These are phyloP conservation scores for Prunella fulvescens DNA, from an alignment of 2,113 vertebrate genomes.

Conservation along the genomic window DNA sequence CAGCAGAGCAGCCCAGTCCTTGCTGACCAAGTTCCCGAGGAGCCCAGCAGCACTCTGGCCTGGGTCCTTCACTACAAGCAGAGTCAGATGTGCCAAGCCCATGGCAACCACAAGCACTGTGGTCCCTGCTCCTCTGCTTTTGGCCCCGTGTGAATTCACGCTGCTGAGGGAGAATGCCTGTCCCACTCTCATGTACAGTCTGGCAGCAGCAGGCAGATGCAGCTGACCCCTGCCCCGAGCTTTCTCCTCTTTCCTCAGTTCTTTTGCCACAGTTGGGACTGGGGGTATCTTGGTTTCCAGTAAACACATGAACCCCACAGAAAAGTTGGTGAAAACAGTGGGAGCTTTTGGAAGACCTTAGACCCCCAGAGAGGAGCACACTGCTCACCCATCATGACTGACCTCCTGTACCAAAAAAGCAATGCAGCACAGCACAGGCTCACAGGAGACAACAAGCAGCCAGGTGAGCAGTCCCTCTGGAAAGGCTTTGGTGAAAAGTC, in stretches of 20 bases:
- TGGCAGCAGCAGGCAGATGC: neutral
- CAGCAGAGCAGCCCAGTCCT: neutral
- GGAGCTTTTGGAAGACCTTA: neutral
- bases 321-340: neutral
- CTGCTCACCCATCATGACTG: neutral
- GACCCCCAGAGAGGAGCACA: neutral
- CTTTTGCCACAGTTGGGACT: neutral
- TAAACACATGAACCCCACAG: neutral
- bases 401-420: neutral
- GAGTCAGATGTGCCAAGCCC: neutral
- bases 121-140: neutral
- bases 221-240: neutral
- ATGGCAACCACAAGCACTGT: rapidly evolving
- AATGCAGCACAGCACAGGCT: neutral
- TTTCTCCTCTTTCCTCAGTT: neutral
- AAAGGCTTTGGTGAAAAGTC: neutral
- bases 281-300: neutral
- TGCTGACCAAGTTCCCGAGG: rapidly evolving
- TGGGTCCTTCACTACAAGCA: neutral
- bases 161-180: rapidly evolving
- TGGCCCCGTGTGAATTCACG: neutral
- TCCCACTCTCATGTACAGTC: rapidly evolving
- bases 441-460: neutral
- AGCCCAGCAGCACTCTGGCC: neutral
- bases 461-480: rapidly evolving